phyloP scores from a whole-genome alignment of 2,888 invertebrate genomes.

The Cantharis lateralis region DNA sequence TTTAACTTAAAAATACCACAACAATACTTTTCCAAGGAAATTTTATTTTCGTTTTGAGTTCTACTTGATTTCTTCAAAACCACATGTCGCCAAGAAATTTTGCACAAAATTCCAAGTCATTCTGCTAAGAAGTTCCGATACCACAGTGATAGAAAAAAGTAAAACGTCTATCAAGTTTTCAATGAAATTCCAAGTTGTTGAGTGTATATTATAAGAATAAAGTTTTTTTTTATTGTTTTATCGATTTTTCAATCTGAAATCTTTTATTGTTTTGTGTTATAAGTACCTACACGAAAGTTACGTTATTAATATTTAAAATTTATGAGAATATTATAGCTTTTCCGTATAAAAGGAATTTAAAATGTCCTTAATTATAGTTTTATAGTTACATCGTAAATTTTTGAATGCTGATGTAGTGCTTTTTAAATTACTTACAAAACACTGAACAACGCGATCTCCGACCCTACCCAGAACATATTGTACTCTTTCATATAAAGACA shows the following conservation, averaged over 20 bases:
- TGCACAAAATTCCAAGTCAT: conserved; percentile 28
- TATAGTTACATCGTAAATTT: not conserved
- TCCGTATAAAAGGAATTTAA: not conserved
- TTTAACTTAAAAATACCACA: conserved; percentile 15
- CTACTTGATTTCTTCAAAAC: conserved; percentile 24
- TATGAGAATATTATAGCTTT: not conserved
- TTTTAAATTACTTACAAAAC: conserved; percentile 35
- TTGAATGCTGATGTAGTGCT: conserved; percentile 7
- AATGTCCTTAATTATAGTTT: not conserved
- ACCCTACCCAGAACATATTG: conserved; percentile 26
- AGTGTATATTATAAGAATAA: not conserved
- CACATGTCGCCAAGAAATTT: conserved; percentile 34
- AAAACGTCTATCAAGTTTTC: conserved; percentile 36
- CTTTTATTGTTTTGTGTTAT: not conserved
- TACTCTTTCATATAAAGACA: conserved; percentile 31
- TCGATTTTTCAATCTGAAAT: not conserved
- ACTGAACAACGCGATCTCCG: conserved; percentile 34
- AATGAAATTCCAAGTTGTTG: conserved; percentile 1
- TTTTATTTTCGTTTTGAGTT: conserved; percentile 25
- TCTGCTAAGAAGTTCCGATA: conserved; percentile 34
- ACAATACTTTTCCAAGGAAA: conserved; percentile 8
- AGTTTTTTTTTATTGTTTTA: not conserved
- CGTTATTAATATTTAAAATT: not conserved
- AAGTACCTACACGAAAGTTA: not conserved
- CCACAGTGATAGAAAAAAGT: conserved; percentile 24